A percentile compares a stretch with the other conserved stretches of the same genome.
These are phyloP conservation scores for Callionymus lyra DNA, from an alignment of 2,113 vertebrate genomes.

Conservation along the genomic window DNA sequence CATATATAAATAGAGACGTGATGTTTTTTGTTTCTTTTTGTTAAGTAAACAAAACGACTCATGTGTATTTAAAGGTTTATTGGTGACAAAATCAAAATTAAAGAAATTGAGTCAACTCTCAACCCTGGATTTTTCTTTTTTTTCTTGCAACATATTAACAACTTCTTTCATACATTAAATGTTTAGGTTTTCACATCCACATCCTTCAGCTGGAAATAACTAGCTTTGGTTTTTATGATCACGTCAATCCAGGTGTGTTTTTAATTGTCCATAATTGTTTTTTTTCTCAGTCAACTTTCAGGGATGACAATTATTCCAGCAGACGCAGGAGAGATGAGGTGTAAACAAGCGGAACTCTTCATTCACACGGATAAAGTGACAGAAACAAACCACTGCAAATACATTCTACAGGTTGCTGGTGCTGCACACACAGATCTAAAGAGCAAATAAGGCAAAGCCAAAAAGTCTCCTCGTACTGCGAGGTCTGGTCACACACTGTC, in stretches of 20 bases:
- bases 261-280: slow-evolving; percentile 9
- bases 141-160: slow-evolving; percentile 25
- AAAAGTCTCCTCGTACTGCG: slow-evolving; percentile 40
- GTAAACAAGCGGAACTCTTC: slow-evolving; percentile 19
- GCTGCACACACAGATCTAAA: slow-evolving; percentile 54
- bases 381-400: slow-evolving; percentile 43
- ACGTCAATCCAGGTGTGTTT: slow-evolving; percentile 18
- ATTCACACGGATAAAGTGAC: slow-evolving; percentile 41
- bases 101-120: slow-evolving; percentile 42
- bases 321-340: slow-evolving; percentile 3
- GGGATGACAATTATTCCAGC: slow-evolving; percentile 15
- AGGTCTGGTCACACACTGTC: slow-evolving; percentile 26
- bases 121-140: slow-evolving; percentile 50
- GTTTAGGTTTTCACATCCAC: too few species aligned
- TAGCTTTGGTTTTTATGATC: slow-evolving; percentile 54
- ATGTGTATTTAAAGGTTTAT: slow-evolving; percentile 32
- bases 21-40: neutral
- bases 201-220: too few species aligned
- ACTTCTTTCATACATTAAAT: too few species aligned
- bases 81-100: slow-evolving; percentile 54
- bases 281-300: slow-evolving; percentile 23
- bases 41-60: neutral
- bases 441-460: slow-evolving; percentile 68
- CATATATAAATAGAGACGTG: too few species aligned
- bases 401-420: slow-evolving; percentile 69